phyloP scores from a whole-genome alignment of 2,797 vertebrate species.

The Hemibagrus guttatus region DNA sequence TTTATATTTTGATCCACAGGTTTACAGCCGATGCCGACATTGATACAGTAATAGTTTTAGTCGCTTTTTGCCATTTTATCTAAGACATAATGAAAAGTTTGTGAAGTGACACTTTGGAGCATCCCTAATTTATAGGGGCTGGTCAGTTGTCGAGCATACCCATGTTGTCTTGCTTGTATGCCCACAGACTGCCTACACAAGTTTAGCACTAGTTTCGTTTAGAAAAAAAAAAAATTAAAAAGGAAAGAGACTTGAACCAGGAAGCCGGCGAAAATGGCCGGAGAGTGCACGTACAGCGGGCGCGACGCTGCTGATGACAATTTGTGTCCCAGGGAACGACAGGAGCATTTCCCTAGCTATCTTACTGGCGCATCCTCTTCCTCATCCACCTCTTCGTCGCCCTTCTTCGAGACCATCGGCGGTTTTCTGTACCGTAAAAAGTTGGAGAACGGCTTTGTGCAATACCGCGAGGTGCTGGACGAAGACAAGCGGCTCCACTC shows the following conservation, averaged over 20 bases:
- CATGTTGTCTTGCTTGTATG: constrained; percentile 31
- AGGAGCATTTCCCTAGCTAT: constrained; percentile 54
- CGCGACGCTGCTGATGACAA: constrained; percentile 62
- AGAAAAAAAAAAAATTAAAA: background rate
- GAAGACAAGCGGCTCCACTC: constrained; percentile 73
- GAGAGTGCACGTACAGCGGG: constrained; percentile 63
- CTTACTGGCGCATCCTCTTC: constrained; percentile 50
- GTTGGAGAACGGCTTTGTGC: constrained; percentile 77
- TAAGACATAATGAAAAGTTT: background rate
- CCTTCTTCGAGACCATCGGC: constrained; percentile 76
- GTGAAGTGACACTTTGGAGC: constrained; percentile 11
- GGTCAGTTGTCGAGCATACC: constrained; percentile 6
- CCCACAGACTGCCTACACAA: constrained; percentile 13
- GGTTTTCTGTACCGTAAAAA: constrained; percentile 79
- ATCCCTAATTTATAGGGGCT: background rate
- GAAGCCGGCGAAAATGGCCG: constrained; percentile 71
- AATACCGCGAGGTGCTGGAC: constrained; percentile 80
- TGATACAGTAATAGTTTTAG: background rate
- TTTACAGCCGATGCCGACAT: background rate
- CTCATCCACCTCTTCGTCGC: constrained; percentile 50
- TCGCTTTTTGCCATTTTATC: background rate
- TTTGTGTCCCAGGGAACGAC: constrained; percentile 53
- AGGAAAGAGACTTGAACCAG: constrained; percentile 31
- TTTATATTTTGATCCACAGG: background rate
- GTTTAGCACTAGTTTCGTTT: constrained; percentile 15